phyloP scores from a whole-genome alignment of 2,797 vertebrate genomes.

The Hemitrygon akajei region DNA sequence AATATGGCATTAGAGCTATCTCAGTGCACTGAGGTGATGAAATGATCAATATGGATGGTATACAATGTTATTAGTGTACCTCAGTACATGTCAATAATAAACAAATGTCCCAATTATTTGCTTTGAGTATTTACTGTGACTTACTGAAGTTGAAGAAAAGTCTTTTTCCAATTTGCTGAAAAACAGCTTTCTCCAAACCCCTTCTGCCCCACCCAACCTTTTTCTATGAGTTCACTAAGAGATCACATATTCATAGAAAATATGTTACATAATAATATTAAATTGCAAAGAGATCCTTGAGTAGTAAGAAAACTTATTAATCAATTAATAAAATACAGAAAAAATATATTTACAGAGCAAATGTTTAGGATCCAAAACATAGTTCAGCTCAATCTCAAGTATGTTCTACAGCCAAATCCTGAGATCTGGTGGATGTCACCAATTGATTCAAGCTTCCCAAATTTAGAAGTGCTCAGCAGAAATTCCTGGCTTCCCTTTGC shows the following conservation, averaged over 20 bases:
- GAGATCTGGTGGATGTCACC: no score
- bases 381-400: neutral
- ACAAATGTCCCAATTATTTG: no score
- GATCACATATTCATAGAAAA: neutral
- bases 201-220: neutral
- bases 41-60: no score
- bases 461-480: neutral
- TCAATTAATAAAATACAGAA: neutral
- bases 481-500: neutral
- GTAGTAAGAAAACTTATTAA: neutral
- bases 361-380: neutral
- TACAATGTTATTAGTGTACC: no score
- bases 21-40: no score
- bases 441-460: neutral
- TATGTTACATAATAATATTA: neutral
- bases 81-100: no score
- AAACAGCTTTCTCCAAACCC: neutral
- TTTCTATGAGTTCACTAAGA: neutral
- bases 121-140: no score
- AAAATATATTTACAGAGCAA: neutral
- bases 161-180: neutral
- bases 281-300: neutral
- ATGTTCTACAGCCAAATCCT: no score
- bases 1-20: no score
- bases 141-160: neutral